These are phyloP conservation scores for Sinocyclocheilus grahami DNA, from an alignment of 2,113 vertebrate species.

Conservation along the genomic window DNA sequence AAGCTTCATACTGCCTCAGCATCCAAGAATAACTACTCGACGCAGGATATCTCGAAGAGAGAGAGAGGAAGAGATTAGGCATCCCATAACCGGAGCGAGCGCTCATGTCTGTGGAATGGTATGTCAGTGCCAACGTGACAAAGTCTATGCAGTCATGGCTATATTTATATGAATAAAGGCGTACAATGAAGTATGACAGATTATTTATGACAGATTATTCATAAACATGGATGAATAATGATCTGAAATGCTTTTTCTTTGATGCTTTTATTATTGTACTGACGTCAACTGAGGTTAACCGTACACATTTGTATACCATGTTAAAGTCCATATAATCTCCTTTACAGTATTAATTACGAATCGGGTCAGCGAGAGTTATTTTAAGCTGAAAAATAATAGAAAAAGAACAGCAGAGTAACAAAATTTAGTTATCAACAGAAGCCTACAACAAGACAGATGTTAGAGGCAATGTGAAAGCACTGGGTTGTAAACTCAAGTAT, in stretches of 20 bases:
- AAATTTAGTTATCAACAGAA: neutral
- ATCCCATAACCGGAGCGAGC: conserved; percentile 22
- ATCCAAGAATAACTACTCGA: conserved; percentile 54
- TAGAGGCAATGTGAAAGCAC: conserved; percentile 6
- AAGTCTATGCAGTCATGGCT: conserved; percentile 36
- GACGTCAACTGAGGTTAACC: neutral
- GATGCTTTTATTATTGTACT: neutral
- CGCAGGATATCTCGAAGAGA: conserved; percentile 24
- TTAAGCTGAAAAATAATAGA: neutral
- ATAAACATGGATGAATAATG: conserved; percentile 32
- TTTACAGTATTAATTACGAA: neutral
- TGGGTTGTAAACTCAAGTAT: neutral
- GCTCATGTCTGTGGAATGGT: conserved; percentile 49
- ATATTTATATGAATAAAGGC: conserved; percentile 34
- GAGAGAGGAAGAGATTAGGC: conserved; percentile 32
- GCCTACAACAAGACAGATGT: neutral
- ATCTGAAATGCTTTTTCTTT: conserved; percentile 8
- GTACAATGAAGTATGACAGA: conserved; percentile 16
- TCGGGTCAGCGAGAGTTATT: neutral
- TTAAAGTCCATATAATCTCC: neutral
- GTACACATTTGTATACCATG: neutral
- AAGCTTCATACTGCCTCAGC: conserved; percentile 33
- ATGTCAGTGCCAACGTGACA: conserved; percentile 41
- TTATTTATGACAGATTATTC: conserved; percentile 44
- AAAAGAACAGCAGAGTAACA: neutral